A percentile compares a stretch with the other conserved stretches of the same genome.
Conservation (phyloP, 2,888 invertebrate genomes). For the Cryptocephalus moraei region DNA sequence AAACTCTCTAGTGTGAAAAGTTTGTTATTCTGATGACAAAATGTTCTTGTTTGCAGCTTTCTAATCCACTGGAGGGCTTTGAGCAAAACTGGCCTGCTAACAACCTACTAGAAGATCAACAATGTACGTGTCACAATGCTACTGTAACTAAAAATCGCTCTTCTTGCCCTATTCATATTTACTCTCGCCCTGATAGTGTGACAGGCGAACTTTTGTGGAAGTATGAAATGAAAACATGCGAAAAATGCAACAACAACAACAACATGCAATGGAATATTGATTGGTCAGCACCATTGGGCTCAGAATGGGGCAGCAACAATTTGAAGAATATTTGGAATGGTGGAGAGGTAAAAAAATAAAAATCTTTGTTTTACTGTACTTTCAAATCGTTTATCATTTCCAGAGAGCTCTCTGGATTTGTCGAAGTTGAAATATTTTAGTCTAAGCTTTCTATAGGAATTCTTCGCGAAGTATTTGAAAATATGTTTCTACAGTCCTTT, state of each 20-base stretch:
- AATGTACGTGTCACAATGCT: constrained; percentile 8
- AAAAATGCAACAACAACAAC: constrained; percentile 34
- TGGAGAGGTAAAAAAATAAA: constrained; percentile 26
- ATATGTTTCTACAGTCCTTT: no score
- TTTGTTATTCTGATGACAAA: neutral
- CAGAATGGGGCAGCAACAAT: constrained; percentile 18
- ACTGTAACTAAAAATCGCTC: constrained; percentile 2
- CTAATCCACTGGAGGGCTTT: no score
- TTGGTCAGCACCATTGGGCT: constrained; percentile 5
- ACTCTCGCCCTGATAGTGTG: constrained; percentile 10
- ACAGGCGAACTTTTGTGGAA: constrained; percentile 27
- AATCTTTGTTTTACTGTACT: no score
- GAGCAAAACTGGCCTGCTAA: no score
- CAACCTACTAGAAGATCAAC: no score
- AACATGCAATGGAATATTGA: constrained; percentile 8
- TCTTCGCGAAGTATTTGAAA: no score
- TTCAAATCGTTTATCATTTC: no score
- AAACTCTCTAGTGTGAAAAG: no score
- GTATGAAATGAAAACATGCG: constrained; percentile 32
- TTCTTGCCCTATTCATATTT: constrained; percentile 5
- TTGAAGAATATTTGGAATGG: constrained; percentile 32
- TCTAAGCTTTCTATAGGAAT: no score
- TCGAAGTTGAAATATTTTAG: no score
- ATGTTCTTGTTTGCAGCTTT: no score
- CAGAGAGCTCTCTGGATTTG: no score